Conservation (phyloP, 2,888 invertebrate genomes). For the Xanthorhoe spadicearia region DNA sequence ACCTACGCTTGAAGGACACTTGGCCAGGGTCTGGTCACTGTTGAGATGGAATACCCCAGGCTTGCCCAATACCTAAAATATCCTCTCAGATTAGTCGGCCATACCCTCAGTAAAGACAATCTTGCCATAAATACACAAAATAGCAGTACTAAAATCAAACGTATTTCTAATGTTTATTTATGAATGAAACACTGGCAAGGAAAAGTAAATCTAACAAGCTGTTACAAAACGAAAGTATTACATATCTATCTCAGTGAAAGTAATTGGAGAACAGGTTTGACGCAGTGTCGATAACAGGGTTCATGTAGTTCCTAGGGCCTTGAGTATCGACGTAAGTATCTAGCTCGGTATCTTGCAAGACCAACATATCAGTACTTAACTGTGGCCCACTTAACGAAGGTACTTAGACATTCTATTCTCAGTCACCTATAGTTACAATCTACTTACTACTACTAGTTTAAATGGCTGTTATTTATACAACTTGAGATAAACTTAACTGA, state of each 20-base stretch:
- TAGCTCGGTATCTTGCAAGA: slow-evolving; percentile 14
- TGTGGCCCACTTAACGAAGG: slow-evolving; percentile 5
- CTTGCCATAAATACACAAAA: too few relatives aligned
- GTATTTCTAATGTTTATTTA: too few relatives aligned
- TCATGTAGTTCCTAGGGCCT: slow-evolving; percentile 3
- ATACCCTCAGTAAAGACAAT: too few relatives aligned
- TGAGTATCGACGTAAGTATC: slow-evolving; percentile 21
- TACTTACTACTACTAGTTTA: neutral
- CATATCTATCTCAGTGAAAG: slow-evolving; percentile 48
- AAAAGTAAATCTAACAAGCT: slow-evolving; percentile 6
- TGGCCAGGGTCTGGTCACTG: too few relatives aligned
- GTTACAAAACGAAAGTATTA: slow-evolving; percentile 1
- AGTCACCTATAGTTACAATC: neutral
- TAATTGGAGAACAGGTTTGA: slow-evolving; percentile 46
- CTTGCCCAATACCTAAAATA: too few relatives aligned
- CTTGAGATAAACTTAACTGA: too few relatives aligned
- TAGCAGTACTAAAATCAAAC: too few relatives aligned
- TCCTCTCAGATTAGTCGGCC: too few relatives aligned
- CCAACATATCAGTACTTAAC: slow-evolving; percentile 1
- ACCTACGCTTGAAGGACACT: too few relatives aligned
- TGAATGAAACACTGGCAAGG: neutral
- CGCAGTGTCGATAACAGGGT: slow-evolving; percentile 36
- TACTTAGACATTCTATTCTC: neutral
- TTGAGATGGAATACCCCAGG: too few relatives aligned
- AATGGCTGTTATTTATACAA: neutral